These are phyloP conservation scores for Pyrrhosoma nymphula DNA, from an alignment of 2,888 invertebrate species.

Conservation along the genomic window DNA sequence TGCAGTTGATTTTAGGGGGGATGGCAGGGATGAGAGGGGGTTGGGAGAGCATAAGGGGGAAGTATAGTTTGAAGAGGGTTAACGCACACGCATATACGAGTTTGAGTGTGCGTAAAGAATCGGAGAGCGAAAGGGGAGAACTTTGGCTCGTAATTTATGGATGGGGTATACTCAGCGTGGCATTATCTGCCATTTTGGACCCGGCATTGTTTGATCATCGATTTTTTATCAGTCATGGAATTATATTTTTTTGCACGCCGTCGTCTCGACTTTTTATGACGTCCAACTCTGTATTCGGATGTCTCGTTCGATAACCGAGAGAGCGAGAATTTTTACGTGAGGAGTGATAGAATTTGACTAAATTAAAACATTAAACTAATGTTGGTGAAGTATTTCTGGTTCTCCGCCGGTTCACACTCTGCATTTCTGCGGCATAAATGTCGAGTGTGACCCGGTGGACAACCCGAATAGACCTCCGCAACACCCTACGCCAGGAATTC, in stretches of 20 bases:
- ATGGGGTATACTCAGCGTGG: neutral
- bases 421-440: no score
- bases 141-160: constrained; percentile 37
- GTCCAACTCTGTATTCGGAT: neutral
- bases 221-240: neutral
- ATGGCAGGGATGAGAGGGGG: neutral
- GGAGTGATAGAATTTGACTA: no score
- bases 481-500: no score
- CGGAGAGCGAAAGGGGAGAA: neutral
- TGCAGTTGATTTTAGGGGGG: neutral
- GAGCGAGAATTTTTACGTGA: no score
- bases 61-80: neutral
- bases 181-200: constrained; percentile 42
- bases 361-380: no score
- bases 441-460: no score
- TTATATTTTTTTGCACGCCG: neutral
- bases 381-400: no score
- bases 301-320: neutral
- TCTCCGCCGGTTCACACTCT: no score
- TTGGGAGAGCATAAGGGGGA: no score
- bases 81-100: neutral
- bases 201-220: constrained; percentile 28
- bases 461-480: no score
- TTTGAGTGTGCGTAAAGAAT: neutral
- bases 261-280: constrained; percentile 3